Evolutionary conservation across 1,140 invertebrate genomes (phyloP).

Genomic region (Drosophila miranda): DNA sequence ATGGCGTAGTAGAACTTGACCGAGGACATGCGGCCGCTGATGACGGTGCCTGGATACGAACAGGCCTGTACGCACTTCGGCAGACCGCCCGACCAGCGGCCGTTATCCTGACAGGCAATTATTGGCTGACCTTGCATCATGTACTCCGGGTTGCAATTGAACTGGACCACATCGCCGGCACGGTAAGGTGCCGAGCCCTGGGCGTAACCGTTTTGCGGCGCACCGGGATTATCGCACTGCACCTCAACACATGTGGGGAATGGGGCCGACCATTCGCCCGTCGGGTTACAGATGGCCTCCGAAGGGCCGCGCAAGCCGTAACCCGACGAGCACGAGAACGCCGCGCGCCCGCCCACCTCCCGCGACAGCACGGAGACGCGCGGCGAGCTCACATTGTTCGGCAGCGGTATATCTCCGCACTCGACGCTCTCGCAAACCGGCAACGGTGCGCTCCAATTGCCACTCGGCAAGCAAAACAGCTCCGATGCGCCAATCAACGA

Average conservation of each 20-base stretch:
- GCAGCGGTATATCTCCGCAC: constrained; percentile 87
- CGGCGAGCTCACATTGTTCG: constrained; percentile 83
- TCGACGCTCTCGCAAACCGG: constrained; percentile 92
- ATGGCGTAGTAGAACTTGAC: constrained; percentile 94
- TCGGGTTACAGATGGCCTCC: constrained; percentile 89
- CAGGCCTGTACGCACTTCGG: constrained; percentile 93
- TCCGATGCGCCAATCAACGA: constrained; percentile 89
- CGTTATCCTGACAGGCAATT: constrained; percentile 93
- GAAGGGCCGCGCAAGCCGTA: constrained; percentile 89
- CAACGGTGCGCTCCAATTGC: constrained; percentile 91
- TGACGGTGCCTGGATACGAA: constrained; percentile 92
- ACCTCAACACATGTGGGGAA: constrained; percentile 91
- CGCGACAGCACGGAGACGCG: constrained; percentile 88
- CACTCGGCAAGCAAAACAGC: constrained; percentile 89
- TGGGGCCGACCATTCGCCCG: constrained; percentile 90
- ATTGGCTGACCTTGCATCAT: constrained; percentile 94
- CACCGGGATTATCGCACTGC: constrained; percentile 87
- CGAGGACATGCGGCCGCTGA: constrained; percentile 91
- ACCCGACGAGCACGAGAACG: constrained; percentile 91
- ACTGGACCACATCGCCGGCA: constrained; percentile 92
- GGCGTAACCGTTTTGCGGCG: constrained; percentile 90
- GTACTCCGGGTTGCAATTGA: constrained; percentile 93
- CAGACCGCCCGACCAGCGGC: constrained; percentile 91
- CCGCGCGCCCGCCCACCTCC: constrained; percentile 89
- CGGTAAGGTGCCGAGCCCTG: constrained; percentile 88